Evolutionary conservation across 2,797 vertebrate genomes (phyloP).

Genomic region (Anguilla megastoma): DNA sequence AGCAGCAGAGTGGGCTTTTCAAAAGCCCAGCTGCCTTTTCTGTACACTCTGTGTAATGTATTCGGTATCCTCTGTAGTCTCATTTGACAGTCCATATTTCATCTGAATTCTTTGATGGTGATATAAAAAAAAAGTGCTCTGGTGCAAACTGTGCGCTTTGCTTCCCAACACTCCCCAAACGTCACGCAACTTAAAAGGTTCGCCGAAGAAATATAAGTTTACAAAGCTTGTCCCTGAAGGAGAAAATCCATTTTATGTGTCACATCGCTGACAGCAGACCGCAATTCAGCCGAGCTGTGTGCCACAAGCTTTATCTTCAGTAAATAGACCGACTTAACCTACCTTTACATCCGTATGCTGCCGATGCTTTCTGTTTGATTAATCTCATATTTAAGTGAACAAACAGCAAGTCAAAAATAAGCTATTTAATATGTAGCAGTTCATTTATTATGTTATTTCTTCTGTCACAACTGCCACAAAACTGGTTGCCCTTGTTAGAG

Average conservation of each 20-base stretch:
- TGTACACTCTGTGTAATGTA: slow-evolving; percentile 8
- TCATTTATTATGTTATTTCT: neutral
- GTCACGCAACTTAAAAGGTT: slow-evolving; percentile 15
- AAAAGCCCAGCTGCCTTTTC: slow-evolving; percentile 15
- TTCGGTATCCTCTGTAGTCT: slow-evolving; percentile 15
- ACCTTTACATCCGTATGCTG: neutral
- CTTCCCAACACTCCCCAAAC: neutral
- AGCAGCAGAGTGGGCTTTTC: slow-evolving; percentile 15
- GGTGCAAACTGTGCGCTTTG: slow-evolving; percentile 7
- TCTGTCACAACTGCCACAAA: slow-evolving; percentile 38
- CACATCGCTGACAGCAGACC: slow-evolving; percentile 29
- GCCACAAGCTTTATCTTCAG: slow-evolving; percentile 35
- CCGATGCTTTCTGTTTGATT: neutral
- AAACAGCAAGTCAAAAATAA: slow-evolving; percentile 2
- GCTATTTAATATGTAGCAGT: neutral
- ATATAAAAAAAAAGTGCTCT: slow-evolving; percentile 25
- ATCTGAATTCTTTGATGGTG: slow-evolving; percentile 30
- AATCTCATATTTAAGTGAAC: neutral
- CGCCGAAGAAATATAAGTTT: slow-evolving; percentile 21
- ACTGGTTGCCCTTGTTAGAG: slow-evolving; percentile 42
- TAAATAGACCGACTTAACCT: slow-evolving; percentile 19
- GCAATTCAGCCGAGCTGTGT: slow-evolving; percentile 28
- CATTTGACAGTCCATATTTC: slow-evolving; percentile 38
- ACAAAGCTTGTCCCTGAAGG: slow-evolving; percentile 34
- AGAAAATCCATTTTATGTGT: slow-evolving; percentile 39